A percentile compares a stretch with the other conserved stretches of the same genome.
Conservation (phyloP, 2,113 vertebrate species). For the Varanus salvator region DNA sequence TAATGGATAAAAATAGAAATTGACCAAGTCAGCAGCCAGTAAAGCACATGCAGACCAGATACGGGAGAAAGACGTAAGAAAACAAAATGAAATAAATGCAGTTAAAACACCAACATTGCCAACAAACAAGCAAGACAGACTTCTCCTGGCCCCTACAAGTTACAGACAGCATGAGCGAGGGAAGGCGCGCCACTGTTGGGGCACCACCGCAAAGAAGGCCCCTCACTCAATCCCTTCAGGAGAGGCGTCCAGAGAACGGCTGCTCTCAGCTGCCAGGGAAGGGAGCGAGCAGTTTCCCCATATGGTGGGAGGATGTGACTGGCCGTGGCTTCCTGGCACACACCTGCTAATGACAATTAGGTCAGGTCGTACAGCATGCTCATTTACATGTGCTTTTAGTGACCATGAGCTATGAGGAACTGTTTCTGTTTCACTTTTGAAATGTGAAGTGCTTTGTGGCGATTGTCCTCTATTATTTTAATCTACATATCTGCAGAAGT, state of each 20-base stretch:
- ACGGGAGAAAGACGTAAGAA: background rate
- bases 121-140: background rate
- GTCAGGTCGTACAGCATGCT: no score
- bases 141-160: background rate
- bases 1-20: background rate
- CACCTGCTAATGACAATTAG: background rate
- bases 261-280: background rate
- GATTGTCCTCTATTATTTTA: background rate
- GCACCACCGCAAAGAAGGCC: background rate
- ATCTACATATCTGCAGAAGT: no score
- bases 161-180: no score
- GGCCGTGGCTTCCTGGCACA: background rate
- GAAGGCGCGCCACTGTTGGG: background rate
- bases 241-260: background rate
- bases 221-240: background rate
- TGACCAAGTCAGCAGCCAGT: background rate
- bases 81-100: background rate
- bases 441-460: background rate
- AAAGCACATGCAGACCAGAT: background rate
- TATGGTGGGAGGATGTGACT: background rate
- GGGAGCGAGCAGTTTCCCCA: background rate
- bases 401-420: background rate
- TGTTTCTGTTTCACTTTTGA: background rate
- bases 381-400: background rate
- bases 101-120: background rate